Evolutionary conservation across 2,888 invertebrate species (phyloP).

Genomic region (Melitaea athalia): DNA sequence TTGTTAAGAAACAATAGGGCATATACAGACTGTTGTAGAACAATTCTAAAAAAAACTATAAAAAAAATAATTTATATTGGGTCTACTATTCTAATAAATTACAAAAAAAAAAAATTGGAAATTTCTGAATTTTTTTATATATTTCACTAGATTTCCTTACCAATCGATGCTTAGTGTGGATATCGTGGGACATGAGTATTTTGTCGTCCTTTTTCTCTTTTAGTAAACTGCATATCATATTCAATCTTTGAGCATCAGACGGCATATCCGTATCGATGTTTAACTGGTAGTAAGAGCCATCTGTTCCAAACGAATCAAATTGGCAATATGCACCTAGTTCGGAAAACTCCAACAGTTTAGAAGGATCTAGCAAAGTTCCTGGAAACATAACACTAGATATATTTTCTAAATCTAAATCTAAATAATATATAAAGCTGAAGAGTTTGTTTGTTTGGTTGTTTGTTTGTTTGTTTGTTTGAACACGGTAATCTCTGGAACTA

Average conservation of each 20-base stretch:
- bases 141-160: slow-evolving; percentile 67
- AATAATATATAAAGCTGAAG: no score
- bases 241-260: slow-evolving; percentile 89
- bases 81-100: no score
- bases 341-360: slow-evolving; percentile 85
- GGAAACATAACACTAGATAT: slow-evolving; percentile 21
- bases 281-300: slow-evolving; percentile 89
- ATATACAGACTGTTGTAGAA: no score
- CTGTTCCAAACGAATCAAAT: slow-evolving; percentile 90
- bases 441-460: no score
- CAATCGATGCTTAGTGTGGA: slow-evolving; percentile 92
- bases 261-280: slow-evolving; percentile 86
- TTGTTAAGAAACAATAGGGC: no score
- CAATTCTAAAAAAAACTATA: no score
- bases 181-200: slow-evolving; percentile 90
- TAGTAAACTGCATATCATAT: slow-evolving; percentile 82
- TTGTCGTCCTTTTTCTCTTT: slow-evolving; percentile 84
- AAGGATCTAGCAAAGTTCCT: slow-evolving; percentile 84
- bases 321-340: slow-evolving; percentile 88
- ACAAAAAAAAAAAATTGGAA: no score
- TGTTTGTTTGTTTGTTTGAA: no score
- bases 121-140: no score
- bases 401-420: no score
- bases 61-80: no score
- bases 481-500: no score